Conservation (phyloP, 2,797 vertebrate species). For the Clarias laeviceps region DNA sequence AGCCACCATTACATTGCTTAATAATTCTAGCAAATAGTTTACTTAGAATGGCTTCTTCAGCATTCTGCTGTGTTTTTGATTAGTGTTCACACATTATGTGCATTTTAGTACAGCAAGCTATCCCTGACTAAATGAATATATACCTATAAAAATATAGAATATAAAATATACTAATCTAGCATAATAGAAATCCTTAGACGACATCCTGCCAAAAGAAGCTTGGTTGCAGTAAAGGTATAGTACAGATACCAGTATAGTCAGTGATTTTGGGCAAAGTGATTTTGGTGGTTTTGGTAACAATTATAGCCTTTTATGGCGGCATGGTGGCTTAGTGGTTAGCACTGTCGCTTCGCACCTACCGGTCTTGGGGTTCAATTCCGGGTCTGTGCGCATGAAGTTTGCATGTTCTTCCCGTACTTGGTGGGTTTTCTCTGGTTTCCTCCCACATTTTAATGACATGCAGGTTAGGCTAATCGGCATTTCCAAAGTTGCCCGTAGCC, state of each 20-base stretch:
- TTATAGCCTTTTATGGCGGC: not conserved
- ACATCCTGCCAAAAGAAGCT: not conserved
- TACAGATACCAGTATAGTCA: not conserved
- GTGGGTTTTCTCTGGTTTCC: too few relatives aligned
- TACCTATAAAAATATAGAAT: too few relatives aligned
- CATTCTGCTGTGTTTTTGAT: conserved; percentile 8
- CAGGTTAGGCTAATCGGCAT: too few relatives aligned
- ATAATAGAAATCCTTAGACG: not conserved
- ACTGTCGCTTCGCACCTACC: too few relatives aligned
- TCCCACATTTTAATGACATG: too few relatives aligned
- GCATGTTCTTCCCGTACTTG: too few relatives aligned
- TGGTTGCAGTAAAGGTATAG: not conserved
- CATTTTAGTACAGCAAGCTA: not conserved
- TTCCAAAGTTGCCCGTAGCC: too few relatives aligned
- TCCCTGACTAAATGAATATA: not conserved
- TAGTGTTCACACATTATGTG: conserved; percentile 10
- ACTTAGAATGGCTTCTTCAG: not conserved
- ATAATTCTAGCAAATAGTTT: conserved; percentile 1
- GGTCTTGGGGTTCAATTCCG: too few relatives aligned
- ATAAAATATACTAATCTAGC: not conserved
- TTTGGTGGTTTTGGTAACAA: not conserved
- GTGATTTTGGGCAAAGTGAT: not conserved
- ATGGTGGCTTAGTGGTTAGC: too few relatives aligned
- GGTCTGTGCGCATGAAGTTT: too few relatives aligned
- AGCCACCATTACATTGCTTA: conserved; percentile 9